These are phyloP conservation scores for Pholis gunnellus DNA, from an alignment of 2,113 vertebrate genomes.

Conservation along the genomic window DNA sequence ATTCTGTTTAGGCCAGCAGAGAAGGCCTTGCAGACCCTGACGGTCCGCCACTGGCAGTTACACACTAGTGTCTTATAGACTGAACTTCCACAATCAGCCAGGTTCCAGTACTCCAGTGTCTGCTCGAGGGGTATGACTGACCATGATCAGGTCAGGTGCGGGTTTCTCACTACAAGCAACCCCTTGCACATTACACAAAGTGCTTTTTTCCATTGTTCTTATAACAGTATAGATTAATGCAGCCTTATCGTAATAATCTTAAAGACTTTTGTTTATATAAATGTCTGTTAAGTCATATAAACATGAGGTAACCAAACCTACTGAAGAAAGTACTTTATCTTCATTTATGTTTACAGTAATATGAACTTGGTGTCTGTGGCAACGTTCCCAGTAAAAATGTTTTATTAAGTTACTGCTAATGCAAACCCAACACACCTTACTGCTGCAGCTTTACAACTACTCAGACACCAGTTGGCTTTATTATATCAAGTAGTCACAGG, in stretches of 20 bases:
- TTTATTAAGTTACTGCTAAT: not conserved
- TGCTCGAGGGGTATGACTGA: no score
- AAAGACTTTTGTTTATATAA: not conserved
- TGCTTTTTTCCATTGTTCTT: not conserved
- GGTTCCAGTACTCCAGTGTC: no score
- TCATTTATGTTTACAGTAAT: not conserved
- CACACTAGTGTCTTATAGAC: no score
- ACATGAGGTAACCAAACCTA: no score
- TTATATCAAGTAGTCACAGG: not conserved
- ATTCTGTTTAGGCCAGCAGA: no score
- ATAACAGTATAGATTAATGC: not conserved
- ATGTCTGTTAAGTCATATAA: no score
- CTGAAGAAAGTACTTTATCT: not conserved
- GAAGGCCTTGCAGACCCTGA: no score
- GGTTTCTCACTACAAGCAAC: not conserved
- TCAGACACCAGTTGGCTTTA: not conserved
- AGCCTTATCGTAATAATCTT: not conserved
- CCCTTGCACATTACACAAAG: not conserved
- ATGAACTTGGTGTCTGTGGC: no score
- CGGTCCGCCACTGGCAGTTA: no score
- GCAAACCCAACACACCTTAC: not conserved
- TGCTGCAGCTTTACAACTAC: not conserved
- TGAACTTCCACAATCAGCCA: no score
- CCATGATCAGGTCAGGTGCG: not conserved
- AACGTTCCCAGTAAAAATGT: not conserved